A percentile compares a stretch with the other conserved stretches of the same genome.
These are phyloP conservation scores for Tragulus kanchil DNA, from an alignment of 2,113 vertebrate species.

Conservation along the genomic window DNA sequence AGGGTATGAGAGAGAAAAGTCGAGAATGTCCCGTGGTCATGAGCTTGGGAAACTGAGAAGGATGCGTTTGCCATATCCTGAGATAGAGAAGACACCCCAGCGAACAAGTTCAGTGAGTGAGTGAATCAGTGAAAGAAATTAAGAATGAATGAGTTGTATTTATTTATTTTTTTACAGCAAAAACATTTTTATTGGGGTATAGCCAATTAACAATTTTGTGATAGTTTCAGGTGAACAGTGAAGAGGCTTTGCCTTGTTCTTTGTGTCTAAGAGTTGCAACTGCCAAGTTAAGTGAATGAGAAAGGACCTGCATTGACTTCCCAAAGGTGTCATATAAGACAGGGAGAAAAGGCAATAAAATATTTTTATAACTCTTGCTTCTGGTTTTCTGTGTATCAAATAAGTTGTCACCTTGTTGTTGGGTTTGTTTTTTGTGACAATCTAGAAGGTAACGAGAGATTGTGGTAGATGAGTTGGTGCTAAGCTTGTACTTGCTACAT, in stretches of 20 bases:
- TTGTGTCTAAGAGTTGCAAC: not conserved
- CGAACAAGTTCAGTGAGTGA: not conserved
- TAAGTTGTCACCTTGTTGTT: not conserved
- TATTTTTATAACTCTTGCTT: conserved; percentile 20
- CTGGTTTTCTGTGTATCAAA: conserved; percentile 33
- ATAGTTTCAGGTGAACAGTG: no score
- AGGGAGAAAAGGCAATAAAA: not conserved
- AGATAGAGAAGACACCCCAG: not conserved
- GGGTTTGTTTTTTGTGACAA: not conserved
- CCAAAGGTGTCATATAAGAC: not conserved
- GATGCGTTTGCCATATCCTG: not conserved
- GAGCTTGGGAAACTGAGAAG: not conserved
- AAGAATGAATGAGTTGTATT: not conserved
- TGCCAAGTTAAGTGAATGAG: conserved; percentile 15
- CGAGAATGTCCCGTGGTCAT: not conserved
- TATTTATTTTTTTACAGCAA: no score
- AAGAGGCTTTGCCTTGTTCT: no score
- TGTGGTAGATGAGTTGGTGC: not conserved
- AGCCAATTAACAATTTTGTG: no score
- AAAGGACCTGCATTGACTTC: not conserved
- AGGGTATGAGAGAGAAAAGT: not conserved
- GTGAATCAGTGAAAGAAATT: not conserved
- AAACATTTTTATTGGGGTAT: no score
- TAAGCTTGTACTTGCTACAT: not conserved
- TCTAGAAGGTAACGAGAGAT: not conserved